Conservation (phyloP, 1,140 invertebrate genomes). For the Saccostrea cuccullata region DNA sequence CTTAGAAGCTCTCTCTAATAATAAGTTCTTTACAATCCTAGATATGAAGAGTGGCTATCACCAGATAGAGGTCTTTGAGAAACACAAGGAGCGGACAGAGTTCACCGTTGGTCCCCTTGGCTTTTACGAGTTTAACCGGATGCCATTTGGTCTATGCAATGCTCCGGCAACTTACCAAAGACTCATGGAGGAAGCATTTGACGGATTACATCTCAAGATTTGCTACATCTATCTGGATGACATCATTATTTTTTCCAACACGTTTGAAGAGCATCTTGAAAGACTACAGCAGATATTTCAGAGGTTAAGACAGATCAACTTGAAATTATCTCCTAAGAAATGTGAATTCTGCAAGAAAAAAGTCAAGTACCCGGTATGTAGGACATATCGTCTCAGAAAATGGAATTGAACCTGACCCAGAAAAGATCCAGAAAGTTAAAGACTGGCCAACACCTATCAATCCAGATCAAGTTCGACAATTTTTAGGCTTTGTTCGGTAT, state of each 20-base stretch:
- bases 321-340: slow-evolving; percentile 53
- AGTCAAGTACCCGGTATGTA: slow-evolving; percentile 52
- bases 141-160: slow-evolving; percentile 2
- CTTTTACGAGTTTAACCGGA: not conserved
- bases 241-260: slow-evolving; percentile 43
- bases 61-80: not conserved
- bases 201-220: no score
- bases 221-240: no score
- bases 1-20: not conserved
- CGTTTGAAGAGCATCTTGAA: slow-evolving; percentile 51
- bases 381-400: slow-evolving; percentile 48
- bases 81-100: not conserved
- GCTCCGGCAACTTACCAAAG: no score
- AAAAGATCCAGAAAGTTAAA: not conserved
- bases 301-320: slow-evolving; percentile 35
- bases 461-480: not conserved
- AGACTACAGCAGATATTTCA: slow-evolving; percentile 50
- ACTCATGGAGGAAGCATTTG: no score
- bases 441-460: not conserved
- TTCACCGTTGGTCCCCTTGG: not conserved
- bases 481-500: not conserved
- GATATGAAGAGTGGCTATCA: not conserved
- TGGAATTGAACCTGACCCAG: not conserved
- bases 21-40: not conserved
- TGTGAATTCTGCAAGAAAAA: slow-evolving; percentile 43